A percentile compares a stretch with the other conserved stretches of the same genome.
phyloP scores from a whole-genome alignment of 2,888 invertebrate genomes.

The Galeopsomyia nigrocyanea region DNA sequence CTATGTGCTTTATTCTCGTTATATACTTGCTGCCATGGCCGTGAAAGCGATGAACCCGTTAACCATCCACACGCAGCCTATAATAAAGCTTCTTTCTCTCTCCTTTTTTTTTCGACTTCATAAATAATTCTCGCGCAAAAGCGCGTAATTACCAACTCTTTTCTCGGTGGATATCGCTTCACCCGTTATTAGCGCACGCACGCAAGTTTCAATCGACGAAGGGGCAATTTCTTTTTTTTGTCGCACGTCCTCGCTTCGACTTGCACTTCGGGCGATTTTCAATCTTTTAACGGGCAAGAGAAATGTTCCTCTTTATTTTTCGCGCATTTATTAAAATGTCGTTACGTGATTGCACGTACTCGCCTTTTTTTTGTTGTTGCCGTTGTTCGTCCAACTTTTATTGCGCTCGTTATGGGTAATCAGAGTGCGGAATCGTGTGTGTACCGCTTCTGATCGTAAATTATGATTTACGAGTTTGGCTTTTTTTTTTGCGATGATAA shows the following conservation, averaged over 20 bases:
- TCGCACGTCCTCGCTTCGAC: neutral
- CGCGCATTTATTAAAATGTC: conserved; percentile 40
- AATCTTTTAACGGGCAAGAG: neutral
- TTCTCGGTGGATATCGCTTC: no score
- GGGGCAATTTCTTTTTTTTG: conserved; percentile 9
- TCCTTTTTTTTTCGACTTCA: conserved; percentile 23
- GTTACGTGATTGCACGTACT: conserved; percentile 28
- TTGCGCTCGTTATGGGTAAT: conserved; percentile 25
- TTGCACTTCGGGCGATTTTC: neutral
- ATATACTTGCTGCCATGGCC: no score
- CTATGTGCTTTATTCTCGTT: no score
- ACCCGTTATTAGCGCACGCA: no score
- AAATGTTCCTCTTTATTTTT: conserved; percentile 22
- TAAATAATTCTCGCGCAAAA: conserved; percentile 44
- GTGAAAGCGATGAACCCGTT: conserved; percentile 43
- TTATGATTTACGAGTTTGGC: neutral
- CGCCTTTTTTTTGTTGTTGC: neutral
- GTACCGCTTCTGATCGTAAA: conserved; percentile 1
- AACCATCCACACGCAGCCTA: conserved; percentile 15
- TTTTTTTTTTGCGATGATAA: conserved; percentile 1
- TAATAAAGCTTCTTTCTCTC: conserved; percentile 17
- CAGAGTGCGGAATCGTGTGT: neutral
- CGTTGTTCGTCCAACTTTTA: conserved; percentile 31
- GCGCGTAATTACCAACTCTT: conserved; percentile 37
- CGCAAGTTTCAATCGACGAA: no score